These are phyloP conservation scores for Therioaphis trifolii DNA, from an alignment of 2,888 invertebrate species.

Conservation along the genomic window DNA sequence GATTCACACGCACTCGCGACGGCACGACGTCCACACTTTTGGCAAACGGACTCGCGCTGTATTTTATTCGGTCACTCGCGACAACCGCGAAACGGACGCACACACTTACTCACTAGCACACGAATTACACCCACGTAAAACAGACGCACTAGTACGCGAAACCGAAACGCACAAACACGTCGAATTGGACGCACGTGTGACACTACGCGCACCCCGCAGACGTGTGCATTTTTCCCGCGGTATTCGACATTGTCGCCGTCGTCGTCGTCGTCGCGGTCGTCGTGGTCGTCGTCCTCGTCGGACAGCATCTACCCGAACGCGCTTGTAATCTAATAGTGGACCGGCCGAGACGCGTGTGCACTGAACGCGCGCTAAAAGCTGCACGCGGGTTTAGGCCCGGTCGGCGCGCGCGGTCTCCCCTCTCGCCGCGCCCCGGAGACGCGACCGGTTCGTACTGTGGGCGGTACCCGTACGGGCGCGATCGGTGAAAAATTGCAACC, in stretches of 20 bases:
- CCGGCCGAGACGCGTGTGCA: not conserved
- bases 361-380: slow-evolving; percentile 36
- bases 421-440: not conserved
- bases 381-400: slow-evolving; percentile 29
- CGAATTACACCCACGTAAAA: too few species aligned
- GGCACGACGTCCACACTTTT: too few species aligned
- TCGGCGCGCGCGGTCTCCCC: not conserved
- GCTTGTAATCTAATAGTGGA: not conserved
- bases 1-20: not conserved
- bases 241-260: not conserved
- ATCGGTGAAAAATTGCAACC: slow-evolving; percentile 53
- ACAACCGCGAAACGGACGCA: not conserved
- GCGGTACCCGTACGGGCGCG: slow-evolving; percentile 24
- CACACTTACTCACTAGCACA: too few species aligned
- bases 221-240: not conserved
- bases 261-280: not conserved
- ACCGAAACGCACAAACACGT: too few species aligned
- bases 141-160: too few species aligned
- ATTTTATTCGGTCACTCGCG: too few species aligned
- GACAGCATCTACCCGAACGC: slow-evolving; percentile 2
- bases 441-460: slow-evolving; percentile 46
- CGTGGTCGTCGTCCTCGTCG: not conserved
- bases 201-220: not conserved
- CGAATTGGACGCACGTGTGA: not conserved
- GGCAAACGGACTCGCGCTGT: too few species aligned